Conservation (phyloP, 2,797 vertebrate species). For the Peromyscus attwateri region DNA sequence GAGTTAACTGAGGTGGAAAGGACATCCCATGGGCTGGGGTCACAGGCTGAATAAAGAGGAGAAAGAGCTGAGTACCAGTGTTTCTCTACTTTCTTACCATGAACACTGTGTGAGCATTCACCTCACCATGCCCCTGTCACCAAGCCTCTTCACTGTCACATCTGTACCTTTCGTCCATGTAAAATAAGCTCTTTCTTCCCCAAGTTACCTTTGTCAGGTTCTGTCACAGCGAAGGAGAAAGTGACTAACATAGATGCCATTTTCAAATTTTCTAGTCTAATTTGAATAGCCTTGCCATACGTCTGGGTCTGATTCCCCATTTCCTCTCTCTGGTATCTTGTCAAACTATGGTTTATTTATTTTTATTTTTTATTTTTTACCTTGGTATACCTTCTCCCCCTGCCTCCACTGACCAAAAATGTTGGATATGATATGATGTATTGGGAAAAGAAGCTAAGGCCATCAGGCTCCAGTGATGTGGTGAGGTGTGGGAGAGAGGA, state of each 20-base stretch:
- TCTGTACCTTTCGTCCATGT: not conserved
- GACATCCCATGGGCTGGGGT: not conserved
- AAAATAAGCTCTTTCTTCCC: not conserved
- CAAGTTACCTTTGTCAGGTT: not conserved
- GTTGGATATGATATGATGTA: not conserved
- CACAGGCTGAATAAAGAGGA: not conserved
- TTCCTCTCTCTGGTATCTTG: not conserved
- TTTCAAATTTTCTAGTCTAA: not conserved
- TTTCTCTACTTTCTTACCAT: not conserved
- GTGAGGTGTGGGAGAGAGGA: not conserved
- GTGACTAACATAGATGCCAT: not conserved
- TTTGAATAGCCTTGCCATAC: not conserved
- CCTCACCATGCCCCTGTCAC: not conserved
- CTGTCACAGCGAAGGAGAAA: not conserved
- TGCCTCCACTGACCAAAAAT: not conserved
- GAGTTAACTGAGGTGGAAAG: not conserved
- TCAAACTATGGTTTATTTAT: not conserved
- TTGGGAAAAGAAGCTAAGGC: not conserved
- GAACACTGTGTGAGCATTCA: not conserved
- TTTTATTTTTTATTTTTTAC: not conserved
- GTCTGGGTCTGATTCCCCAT: not conserved
- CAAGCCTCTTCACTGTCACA: not conserved
- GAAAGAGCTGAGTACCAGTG: not conserved
- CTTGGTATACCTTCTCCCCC: not conserved
- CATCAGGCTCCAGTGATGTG: not conserved